phyloP scores from a whole-genome alignment of 2,888 invertebrate species.

The Rhyacophila evoluta region DNA sequence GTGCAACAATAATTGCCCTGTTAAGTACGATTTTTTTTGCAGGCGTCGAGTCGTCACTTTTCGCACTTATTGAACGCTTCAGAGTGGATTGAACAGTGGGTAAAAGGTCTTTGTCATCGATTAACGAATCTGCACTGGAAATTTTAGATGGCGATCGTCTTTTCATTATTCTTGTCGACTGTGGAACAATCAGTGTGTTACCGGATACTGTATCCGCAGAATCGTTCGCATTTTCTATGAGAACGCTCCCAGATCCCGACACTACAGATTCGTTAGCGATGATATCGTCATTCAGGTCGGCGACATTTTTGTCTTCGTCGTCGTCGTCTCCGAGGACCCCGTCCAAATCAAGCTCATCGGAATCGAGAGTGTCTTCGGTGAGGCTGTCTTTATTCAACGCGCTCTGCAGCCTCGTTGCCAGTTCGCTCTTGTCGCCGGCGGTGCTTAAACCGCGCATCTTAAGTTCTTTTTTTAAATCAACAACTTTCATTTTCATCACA shows the following conservation, averaged over 20 bases:
- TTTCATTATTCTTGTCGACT: conserved; percentile 54
- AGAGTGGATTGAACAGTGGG: conserved; percentile 34
- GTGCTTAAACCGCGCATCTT: conserved; percentile 81
- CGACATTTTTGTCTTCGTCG: conserved; percentile 64
- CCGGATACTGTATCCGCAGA: conserved; percentile 44
- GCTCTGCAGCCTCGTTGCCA: conserved; percentile 79
- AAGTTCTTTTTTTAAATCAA: conserved; percentile 85
- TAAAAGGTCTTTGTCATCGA: conserved; percentile 45
- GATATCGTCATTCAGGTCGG: conserved; percentile 63
- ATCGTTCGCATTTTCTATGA: not conserved
- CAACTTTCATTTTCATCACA: conserved; percentile 72
- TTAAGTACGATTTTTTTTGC: conserved; percentile 76
- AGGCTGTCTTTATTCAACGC: conserved; percentile 59
- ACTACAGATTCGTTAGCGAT: conserved; percentile 65
- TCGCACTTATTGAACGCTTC: conserved; percentile 26
- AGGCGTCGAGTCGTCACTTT: conserved; percentile 57
- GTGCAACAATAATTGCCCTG: conserved; percentile 63
- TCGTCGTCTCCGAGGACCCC: conserved; percentile 70
- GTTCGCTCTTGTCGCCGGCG: conserved; percentile 85
- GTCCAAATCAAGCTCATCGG: conserved; percentile 69
- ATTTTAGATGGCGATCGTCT: conserved; percentile 53
- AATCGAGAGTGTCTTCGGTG: conserved; percentile 64
- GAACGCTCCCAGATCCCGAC: conserved; percentile 54
- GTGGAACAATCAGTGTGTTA: conserved; percentile 38
- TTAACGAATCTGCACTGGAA: conserved; percentile 41